phyloP scores from a whole-genome alignment of 2,797 vertebrate species.

The Pangasius krempfi region DNA sequence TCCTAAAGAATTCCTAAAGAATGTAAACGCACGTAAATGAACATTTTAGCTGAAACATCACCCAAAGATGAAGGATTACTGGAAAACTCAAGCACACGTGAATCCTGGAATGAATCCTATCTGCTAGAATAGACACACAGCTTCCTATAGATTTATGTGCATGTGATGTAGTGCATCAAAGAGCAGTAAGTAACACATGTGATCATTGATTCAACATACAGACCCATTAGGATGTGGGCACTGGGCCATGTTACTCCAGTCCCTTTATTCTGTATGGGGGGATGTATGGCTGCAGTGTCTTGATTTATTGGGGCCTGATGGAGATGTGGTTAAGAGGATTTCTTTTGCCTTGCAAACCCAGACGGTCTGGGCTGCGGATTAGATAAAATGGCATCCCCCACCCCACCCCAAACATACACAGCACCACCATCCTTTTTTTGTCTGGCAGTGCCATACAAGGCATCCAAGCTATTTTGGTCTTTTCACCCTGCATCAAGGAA shows the following conservation, averaged over 20 bases:
- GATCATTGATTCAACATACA: constrained; percentile 31
- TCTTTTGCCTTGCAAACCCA: constrained; percentile 23
- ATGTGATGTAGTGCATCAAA: constrained; percentile 27
- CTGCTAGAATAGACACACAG: constrained; percentile 9
- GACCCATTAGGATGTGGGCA: constrained; percentile 28
- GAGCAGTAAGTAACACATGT: constrained; percentile 28
- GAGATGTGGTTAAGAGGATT: constrained; percentile 45
- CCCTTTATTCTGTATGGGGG: neutral
- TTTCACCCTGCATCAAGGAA: neutral
- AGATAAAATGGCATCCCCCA: constrained; percentile 36
- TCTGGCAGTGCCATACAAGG: constrained; percentile 14
- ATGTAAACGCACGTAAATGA: neutral
- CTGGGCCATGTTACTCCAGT: neutral
- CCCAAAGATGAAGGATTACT: neutral
- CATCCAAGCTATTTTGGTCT: neutral
- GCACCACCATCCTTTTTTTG: constrained; percentile 22
- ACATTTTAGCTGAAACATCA: constrained; percentile 4
- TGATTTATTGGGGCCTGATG: constrained; percentile 46
- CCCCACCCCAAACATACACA: constrained; percentile 15
- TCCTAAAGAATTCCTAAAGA: neutral
- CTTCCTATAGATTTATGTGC: constrained; percentile 30
- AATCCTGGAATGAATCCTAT: neutral
- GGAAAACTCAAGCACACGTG: neutral
- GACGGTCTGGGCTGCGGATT: constrained; percentile 43
- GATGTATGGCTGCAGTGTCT: constrained; percentile 17